Evolutionary conservation across 2,797 vertebrate genomes (phyloP).

Genomic region (Pempheris klunzingeri): DNA sequence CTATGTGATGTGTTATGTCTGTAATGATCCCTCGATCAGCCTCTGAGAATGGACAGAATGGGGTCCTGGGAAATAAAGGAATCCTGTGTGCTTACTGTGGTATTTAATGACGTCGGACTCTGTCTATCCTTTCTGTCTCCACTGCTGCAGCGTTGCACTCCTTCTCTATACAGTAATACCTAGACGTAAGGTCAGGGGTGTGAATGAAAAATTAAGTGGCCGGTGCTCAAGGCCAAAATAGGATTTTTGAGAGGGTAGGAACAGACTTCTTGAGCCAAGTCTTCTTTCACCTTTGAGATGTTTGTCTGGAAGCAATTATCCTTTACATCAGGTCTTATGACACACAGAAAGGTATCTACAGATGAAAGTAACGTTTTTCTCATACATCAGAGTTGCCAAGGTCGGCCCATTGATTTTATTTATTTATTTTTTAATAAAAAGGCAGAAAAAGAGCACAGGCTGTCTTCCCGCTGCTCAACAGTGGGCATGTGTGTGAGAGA

Average conservation of each 20-base stretch:
- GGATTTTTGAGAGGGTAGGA: constrained; percentile 58
- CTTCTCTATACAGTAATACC: constrained; percentile 40
- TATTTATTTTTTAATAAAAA: constrained; percentile 52
- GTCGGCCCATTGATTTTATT: constrained; percentile 55
- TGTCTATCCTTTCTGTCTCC: constrained; percentile 42
- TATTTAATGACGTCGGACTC: constrained; percentile 59
- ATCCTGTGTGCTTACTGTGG: constrained; percentile 57
- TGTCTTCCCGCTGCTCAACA: constrained; percentile 40
- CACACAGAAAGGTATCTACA: constrained; percentile 60
- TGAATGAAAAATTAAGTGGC: constrained; percentile 67
- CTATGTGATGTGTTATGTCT: constrained; percentile 27
- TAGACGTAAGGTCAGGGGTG: constrained; percentile 67
- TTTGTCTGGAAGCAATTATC: constrained; percentile 75
- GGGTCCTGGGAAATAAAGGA: constrained; percentile 61
- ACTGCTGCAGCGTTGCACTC: constrained; percentile 28
- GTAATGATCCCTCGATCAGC: constrained; percentile 42
- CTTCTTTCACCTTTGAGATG: constrained; percentile 65
- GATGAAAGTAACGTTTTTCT: constrained; percentile 50
- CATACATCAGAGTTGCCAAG: constrained; percentile 55
- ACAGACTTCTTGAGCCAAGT: constrained; percentile 50
- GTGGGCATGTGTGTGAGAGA: constrained; percentile 55
- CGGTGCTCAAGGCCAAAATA: constrained; percentile 63
- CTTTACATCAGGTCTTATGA: constrained; percentile 65
- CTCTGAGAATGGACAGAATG: constrained; percentile 58
- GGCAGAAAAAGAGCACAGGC: constrained; percentile 52